A percentile compares a stretch with the other conserved stretches of the same genome.
These are phyloP conservation scores for Phragmatobia fuliginosa DNA, from an alignment of 2,888 invertebrate species.

Conservation along the genomic window DNA sequence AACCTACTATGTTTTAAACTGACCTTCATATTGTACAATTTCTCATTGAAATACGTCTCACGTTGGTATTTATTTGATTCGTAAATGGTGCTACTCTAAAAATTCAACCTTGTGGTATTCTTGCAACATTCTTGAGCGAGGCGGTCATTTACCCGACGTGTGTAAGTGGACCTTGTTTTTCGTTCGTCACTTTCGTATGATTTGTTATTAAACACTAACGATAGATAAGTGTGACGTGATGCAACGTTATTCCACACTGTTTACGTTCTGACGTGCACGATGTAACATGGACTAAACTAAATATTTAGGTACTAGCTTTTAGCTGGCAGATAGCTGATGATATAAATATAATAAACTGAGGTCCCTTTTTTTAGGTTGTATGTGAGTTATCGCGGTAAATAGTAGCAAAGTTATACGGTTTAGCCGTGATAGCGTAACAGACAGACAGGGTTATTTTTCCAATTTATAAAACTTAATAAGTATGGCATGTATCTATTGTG, in stretches of 20 bases:
- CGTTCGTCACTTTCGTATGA: slow-evolving; percentile 66
- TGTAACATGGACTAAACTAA: slow-evolving; percentile 26
- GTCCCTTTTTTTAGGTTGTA: too few species aligned
- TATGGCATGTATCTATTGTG: neutral
- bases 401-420: neutral
- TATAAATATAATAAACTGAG: too few species aligned
- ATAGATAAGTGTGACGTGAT: slow-evolving; percentile 44
- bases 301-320: neutral
- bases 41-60: slow-evolving; percentile 10
- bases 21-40: slow-evolving; percentile 5
- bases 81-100: slow-evolving; percentile 34
- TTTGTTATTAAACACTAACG: slow-evolving; percentile 53
- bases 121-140: slow-evolving; percentile 67
- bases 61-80: slow-evolving; percentile 15
- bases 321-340: too few species aligned
- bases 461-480: too few species aligned
- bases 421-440: neutral
- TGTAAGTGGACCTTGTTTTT: slow-evolving; percentile 67
- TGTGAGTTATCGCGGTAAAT: too few species aligned
- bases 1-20: neutral
- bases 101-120: slow-evolving; percentile 68
- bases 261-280: slow-evolving; percentile 22
- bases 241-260: slow-evolving; percentile 41
- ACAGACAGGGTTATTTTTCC: too few species aligned
- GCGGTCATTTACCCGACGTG: slow-evolving; percentile 69